Conservation (phyloP, 1,140 invertebrate species). For the Bathynomus jamesi region DNA sequence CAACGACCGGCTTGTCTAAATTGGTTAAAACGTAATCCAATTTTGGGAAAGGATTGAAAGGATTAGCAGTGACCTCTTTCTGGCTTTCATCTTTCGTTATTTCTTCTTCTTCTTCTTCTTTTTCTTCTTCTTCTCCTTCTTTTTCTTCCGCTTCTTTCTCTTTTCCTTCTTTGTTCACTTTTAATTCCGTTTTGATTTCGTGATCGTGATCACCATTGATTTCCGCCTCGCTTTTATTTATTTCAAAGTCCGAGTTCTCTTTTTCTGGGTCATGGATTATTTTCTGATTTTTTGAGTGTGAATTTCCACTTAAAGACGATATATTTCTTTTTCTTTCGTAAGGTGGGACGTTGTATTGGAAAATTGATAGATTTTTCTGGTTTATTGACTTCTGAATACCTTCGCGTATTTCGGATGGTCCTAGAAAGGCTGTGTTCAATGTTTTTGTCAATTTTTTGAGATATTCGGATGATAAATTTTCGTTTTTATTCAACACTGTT, state of each 20-base stretch:
- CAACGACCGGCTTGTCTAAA: conserved; percentile 27
- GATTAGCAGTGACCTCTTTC: conserved; percentile 10
- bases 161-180: too few relatives aligned
- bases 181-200: not conserved
- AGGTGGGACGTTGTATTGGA: conserved; percentile 21
- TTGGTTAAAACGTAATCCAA: conserved; percentile 24
- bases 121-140: not conserved
- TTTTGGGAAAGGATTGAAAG: conserved; percentile 26
- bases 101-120: conserved; percentile 4
- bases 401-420: conserved; percentile 28
- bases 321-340: not conserved
- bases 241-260: not conserved
- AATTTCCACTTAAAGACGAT: too few relatives aligned
- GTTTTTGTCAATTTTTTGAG: not conserved
- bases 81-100: not conserved
- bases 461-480: not conserved
- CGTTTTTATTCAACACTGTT: not conserved
- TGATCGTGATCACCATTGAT: not conserved
- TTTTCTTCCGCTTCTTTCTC: too few relatives aligned
- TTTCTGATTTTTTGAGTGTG: too few relatives aligned
- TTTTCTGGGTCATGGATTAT: not conserved
- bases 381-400: conserved; percentile 24
- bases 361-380: conserved; percentile 27
- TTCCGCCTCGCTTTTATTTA: not conserved
- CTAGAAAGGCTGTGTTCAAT: conserved; percentile 30